Conservation (phyloP, 2,888 invertebrate genomes). For the Agrenia bidenticulata region DNA sequence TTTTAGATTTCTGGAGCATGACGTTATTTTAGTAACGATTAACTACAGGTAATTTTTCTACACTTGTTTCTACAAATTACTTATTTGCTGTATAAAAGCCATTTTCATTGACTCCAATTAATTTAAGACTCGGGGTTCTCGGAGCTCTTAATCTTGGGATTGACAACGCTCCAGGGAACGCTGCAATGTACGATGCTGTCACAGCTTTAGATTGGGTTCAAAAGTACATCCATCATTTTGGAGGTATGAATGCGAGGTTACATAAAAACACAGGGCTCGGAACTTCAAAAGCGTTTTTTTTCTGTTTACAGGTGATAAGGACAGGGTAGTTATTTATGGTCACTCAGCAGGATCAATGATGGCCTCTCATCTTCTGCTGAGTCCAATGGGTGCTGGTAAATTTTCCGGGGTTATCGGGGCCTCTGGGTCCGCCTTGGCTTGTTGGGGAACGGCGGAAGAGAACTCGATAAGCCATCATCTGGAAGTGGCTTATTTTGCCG, state of each 20-base stretch:
- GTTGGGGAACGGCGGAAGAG: conserved; percentile 30
- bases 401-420: conserved; percentile 32
- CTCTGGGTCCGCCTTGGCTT: conserved; percentile 29
- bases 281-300: background rate
- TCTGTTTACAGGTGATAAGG: conserved; percentile 20
- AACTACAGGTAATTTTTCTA: conserved; percentile 34
- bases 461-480: conserved; percentile 37
- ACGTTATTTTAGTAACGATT: conserved; percentile 30
- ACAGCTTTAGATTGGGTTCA: conserved; percentile 42
- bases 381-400: conserved; percentile 28
- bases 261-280: background rate
- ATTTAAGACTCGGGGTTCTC: conserved; percentile 3
- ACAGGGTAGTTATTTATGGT: conserved; percentile 23
- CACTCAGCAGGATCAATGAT: conserved; percentile 33
- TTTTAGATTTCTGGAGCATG: conserved; percentile 30
- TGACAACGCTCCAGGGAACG: conserved; percentile 45
- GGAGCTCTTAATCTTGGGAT: conserved; percentile 30
- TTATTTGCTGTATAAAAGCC: conserved; percentile 9
- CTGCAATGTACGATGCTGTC: conserved; percentile 40
- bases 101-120: background rate
- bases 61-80: too few species aligned
- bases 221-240: conserved; percentile 38
- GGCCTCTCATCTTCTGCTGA: conserved; percentile 27
- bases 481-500: conserved; percentile 23
- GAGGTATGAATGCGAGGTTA: conserved; percentile 14